phyloP scores from a whole-genome alignment of 2,888 invertebrate genomes.

The Nezara viridula region DNA sequence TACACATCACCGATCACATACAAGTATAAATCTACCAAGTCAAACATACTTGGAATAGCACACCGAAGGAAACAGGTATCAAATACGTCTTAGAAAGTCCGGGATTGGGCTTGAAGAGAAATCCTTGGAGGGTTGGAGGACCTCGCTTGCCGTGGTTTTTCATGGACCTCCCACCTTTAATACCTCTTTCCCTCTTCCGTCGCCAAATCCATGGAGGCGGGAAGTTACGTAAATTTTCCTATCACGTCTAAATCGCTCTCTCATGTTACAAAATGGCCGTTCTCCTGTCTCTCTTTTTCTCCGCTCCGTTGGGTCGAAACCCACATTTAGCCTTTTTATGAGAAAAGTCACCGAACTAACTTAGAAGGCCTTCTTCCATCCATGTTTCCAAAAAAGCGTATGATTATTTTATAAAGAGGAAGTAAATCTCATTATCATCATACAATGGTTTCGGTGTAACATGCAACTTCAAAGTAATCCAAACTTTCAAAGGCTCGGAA shows the following conservation, averaged over 20 bases:
- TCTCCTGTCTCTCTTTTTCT: slow-evolving; percentile 27
- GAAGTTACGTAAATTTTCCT: slow-evolving; percentile 24
- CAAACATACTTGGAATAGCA: neutral
- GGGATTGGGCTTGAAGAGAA: neutral
- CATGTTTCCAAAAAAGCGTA: too few relatives aligned
- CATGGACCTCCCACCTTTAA: slow-evolving; percentile 12
- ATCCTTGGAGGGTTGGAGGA: slow-evolving; percentile 30
- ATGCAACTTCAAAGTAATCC: too few relatives aligned
- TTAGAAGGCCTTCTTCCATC: neutral
- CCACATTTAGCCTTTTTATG: slow-evolving; percentile 28
- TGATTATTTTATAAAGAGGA: too few relatives aligned
- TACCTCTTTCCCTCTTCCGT: neutral
- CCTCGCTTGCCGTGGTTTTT: neutral
- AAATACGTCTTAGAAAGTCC: neutral
- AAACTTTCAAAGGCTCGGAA: too few relatives aligned
- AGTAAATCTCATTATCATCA: too few relatives aligned
- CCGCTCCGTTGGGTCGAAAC: slow-evolving; percentile 43
- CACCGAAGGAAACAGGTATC: neutral
- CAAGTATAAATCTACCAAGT: too few relatives aligned
- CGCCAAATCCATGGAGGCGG: neutral
- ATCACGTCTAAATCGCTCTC: slow-evolving; percentile 14
- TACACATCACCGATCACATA: too few relatives aligned
- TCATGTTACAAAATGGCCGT: slow-evolving; percentile 46
- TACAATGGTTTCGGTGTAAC: too few relatives aligned
- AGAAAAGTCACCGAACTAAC: neutral